Evolutionary conservation across 2,888 invertebrate genomes (phyloP).

Genomic region (Clepsis dumicolana): DNA sequence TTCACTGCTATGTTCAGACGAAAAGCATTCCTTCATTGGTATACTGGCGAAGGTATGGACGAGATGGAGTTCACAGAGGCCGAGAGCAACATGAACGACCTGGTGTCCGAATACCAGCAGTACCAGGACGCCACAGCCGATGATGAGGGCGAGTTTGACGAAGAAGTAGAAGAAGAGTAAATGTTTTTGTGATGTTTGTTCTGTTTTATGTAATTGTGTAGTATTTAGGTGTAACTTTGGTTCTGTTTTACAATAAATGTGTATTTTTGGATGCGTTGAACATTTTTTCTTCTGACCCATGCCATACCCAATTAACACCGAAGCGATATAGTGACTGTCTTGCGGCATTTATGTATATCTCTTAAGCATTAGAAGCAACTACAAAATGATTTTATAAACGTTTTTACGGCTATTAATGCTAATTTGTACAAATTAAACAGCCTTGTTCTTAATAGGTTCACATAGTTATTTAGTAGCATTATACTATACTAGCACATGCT

Average conservation of each 20-base stretch:
- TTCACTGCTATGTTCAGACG: slow-evolving; percentile 97
- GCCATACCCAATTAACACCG: too few species aligned
- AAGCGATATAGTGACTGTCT: too few species aligned
- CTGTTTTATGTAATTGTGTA: slow-evolving; percentile 32
- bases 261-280: too few species aligned
- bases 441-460: too few species aligned
- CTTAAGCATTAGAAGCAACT: too few species aligned
- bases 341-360: too few species aligned
- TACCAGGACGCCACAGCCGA: slow-evolving; percentile 90
- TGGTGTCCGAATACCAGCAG: slow-evolving; percentile 91
- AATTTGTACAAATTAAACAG: too few species aligned
- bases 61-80: slow-evolving; percentile 97
- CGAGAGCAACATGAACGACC: slow-evolving; percentile 93
- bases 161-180: slow-evolving; percentile 88
- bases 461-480: too few species aligned
- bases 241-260: slow-evolving; percentile 12
- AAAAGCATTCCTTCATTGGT: slow-evolving; percentile 99
- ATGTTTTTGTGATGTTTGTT: slow-evolving; percentile 49
- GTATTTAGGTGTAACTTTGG: slow-evolving; percentile 15
- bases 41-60: slow-evolving; percentile 97
- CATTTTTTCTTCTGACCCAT: too few species aligned
- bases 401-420: too few species aligned
- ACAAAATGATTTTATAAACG: too few species aligned
- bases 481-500: too few species aligned
- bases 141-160: slow-evolving; percentile 93